A percentile compares a stretch with the other conserved stretches of the same genome.
Evolutionary conservation across 2,797 vertebrate genomes (phyloP).

Genomic region (Tragopan temminckii): DNA sequence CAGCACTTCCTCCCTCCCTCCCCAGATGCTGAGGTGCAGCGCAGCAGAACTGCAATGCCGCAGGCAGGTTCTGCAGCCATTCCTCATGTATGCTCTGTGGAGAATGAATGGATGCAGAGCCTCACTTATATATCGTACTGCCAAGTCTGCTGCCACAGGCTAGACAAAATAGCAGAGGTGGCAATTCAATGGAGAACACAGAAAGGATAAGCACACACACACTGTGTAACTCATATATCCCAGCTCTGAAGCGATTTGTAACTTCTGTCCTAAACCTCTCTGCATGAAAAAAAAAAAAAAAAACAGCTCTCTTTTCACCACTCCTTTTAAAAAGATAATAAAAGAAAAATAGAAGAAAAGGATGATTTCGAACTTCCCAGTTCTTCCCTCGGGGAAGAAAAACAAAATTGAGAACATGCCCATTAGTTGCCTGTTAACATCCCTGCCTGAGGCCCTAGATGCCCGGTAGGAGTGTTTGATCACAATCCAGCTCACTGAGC

Average conservation of each 20-base stretch:
- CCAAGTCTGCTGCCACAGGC: neutral
- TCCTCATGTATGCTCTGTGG: neutral
- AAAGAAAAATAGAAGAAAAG: neutral
- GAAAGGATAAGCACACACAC: neutral
- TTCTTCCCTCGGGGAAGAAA: neutral
- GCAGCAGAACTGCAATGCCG: neutral
- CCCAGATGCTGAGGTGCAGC: neutral
- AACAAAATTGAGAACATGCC: neutral
- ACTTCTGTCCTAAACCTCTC: neutral
- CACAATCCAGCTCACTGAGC: conserved; percentile 41
- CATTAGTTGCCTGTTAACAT: conserved; percentile 4
- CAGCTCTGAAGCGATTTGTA: neutral
- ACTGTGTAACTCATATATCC: neutral
- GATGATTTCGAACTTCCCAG: neutral
- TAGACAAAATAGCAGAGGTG: neutral
- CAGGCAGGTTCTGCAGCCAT: neutral
- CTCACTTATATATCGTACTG: accelerated
- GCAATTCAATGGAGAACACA: neutral
- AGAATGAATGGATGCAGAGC: neutral
- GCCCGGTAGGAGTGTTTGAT: conserved; percentile 39
- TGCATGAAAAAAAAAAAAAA: neutral
- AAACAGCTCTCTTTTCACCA: neutral
- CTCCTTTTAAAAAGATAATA: neutral
- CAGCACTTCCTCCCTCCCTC: neutral
- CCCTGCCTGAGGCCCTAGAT: conserved; percentile 14